Evolutionary conservation across 64 coral and sea anemone species (phyloP), one percentile per base, ranked within the genome.

Genomic region (Cladopsammia gracilis): DNA sequence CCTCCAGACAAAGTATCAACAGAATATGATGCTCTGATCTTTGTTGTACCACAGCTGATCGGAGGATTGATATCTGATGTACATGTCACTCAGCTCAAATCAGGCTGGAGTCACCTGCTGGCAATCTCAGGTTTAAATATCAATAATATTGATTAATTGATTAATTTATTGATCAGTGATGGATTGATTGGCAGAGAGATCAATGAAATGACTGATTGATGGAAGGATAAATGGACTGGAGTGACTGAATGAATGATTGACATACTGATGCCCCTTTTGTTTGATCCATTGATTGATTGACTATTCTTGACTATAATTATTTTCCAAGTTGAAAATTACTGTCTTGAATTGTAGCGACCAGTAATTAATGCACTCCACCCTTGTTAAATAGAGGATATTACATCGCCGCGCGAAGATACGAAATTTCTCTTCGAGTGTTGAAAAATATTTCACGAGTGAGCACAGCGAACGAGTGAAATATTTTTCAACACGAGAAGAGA

Each of bases 41-140:
- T 71, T 83, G 54, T 22, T 48, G 46, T 9, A 74, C 96, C 96
- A 25, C 87, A 94, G 48, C 47, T 91, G 53, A 88, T 97, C 48
- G 59, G 82, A 34, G 96, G 92, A 26, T 48, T 53, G 53, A 81
- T 97, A n/a, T 42, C 75, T 51, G 89, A 68, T 68, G 58, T 66
- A 48, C 71, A 88, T 48, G 88, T 94, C 5, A 88, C 42, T 14
- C 25, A 78, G 12, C 46, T 98, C 34, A 16, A 76, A 64, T 84
- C 89, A 78, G 96, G 96, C 10, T 98, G 96, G 96, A 92, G 93
- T 58, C 96, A 98, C 25, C 71, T 95, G n/a, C 59, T 98, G 8
- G 93, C 86, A 10, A 48, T 77, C 16, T 85, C 89, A 80, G 89
- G 96, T 98, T 20, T 75, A 44, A 75, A 45, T 12, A 47, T 4